phyloP scores from a whole-genome alignment of 2,113 vertebrate genomes.

The Sturnira hondurensis region DNA sequence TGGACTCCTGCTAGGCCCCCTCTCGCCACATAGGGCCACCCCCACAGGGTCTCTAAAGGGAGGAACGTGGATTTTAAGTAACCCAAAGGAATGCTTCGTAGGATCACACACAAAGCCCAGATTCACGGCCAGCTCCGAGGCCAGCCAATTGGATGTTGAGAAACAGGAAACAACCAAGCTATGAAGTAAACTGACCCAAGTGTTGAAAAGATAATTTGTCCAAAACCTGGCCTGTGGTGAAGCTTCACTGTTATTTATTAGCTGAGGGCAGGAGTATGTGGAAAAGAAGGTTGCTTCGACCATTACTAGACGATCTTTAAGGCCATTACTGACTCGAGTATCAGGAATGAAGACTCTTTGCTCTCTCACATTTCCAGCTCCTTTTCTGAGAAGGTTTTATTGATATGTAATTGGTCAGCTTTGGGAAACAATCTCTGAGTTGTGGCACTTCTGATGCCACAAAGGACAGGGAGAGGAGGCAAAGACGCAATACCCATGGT shows the following conservation, averaged over 20 bases:
- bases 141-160: slow-evolving; percentile 53
- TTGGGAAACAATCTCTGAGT: neutral
- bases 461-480: neutral
- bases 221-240: slow-evolving; percentile 46
- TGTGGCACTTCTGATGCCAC: neutral
- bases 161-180: slow-evolving; percentile 67
- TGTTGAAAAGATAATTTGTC: slow-evolving; percentile 78
- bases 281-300: slow-evolving; percentile 46
- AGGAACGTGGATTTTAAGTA: neutral
- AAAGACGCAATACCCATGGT: accelerated
- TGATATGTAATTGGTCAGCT: slow-evolving; percentile 9
- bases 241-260: slow-evolving; percentile 73
- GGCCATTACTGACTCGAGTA: neutral
- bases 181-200: slow-evolving; percentile 67
- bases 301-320: slow-evolving; percentile 16
- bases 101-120: neutral
- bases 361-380: slow-evolving; percentile 49
- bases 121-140: slow-evolving; percentile 24
- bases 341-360: neutral
- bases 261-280: slow-evolving; percentile 59
- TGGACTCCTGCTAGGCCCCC: neutral
- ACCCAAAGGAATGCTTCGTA: neutral
- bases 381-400: slow-evolving; percentile 28
- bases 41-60: neutral
- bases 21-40: neutral